Evolutionary conservation across 2,113 vertebrate species (phyloP).

Genomic region (Turdus rufiventris): DNA sequence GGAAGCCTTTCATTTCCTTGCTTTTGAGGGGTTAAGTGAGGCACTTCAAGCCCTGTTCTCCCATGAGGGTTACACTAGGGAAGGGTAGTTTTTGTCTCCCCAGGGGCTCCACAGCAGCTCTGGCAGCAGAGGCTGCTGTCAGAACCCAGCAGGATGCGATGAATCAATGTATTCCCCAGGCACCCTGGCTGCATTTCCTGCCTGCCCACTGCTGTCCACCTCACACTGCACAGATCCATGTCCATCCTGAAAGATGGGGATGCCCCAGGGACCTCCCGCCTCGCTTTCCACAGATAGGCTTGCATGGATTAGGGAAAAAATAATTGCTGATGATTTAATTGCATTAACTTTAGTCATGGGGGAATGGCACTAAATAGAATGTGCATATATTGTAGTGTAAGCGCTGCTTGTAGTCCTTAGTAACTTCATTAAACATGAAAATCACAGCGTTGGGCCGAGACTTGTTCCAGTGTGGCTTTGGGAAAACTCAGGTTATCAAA

Average conservation of each 20-base stretch:
- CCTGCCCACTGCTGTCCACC: background rate
- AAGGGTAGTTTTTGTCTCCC: slow-evolving; percentile 39
- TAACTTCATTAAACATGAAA: background rate
- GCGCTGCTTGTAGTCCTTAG: background rate
- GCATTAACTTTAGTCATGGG: background rate
- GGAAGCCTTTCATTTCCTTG: slow-evolving; percentile 70
- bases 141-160: slow-evolving; percentile 41
- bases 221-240: background rate
- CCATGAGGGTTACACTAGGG: background rate
- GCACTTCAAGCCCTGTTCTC: slow-evolving; percentile 57
- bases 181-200: background rate
- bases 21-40: slow-evolving; percentile 71
- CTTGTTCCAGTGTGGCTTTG: background rate
- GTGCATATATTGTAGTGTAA: background rate
- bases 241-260: background rate
- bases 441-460: rapidly evolving
- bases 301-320: background rate
- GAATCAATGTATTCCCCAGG: slow-evolving; percentile 47
- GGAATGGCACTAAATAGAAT: background rate
- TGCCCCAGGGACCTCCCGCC: background rate
- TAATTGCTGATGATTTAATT: background rate
- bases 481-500: background rate
- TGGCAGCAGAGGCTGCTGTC: slow-evolving; percentile 45
- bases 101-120: background rate
- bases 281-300: background rate